phyloP scores from a whole-genome alignment of 2,888 invertebrate genomes.

The Chouioia cunea region DNA sequence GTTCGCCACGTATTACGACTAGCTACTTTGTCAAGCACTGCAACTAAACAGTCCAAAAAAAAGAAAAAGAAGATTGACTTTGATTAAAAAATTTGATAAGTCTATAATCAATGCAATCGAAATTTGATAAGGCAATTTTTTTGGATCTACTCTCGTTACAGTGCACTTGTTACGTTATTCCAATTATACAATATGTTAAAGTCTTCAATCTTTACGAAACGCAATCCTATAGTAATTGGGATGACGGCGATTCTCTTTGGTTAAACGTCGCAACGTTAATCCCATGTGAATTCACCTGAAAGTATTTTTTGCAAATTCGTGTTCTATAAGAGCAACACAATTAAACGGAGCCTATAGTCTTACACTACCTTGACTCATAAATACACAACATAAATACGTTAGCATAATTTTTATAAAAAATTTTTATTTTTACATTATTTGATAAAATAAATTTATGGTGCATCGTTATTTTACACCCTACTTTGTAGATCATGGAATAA shows the following conservation, averaged over 20 bases:
- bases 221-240: not conserved
- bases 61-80: too few relatives aligned
- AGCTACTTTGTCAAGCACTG: conserved; percentile 28
- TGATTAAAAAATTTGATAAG: conserved; percentile 1
- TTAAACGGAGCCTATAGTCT: conserved; percentile 21
- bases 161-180: conserved; percentile 7
- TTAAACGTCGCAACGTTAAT: conserved; percentile 21
- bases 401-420: conserved; percentile 12
- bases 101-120: not conserved
- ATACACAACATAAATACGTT: conserved; percentile 8
- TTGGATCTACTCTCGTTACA: conserved; percentile 16
- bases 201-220: conserved; percentile 18
- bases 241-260: conserved; percentile 37
- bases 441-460: conserved; percentile 12
- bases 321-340: conserved; percentile 11
- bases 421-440: conserved; percentile 5
- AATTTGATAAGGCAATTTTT: conserved; percentile 1
- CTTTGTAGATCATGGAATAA: not conserved
- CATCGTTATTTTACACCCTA: too few relatives aligned
- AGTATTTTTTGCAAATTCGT: conserved; percentile 25
- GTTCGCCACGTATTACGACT: conserved; percentile 32
- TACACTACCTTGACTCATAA: conserved; percentile 3
- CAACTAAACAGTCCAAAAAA: conserved; percentile 33
- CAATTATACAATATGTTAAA: conserved; percentile 15
- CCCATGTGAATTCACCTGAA: conserved; percentile 15